Conservation (phyloP, 2,113 vertebrate species). For the Pygathrix nemaeus region DNA sequence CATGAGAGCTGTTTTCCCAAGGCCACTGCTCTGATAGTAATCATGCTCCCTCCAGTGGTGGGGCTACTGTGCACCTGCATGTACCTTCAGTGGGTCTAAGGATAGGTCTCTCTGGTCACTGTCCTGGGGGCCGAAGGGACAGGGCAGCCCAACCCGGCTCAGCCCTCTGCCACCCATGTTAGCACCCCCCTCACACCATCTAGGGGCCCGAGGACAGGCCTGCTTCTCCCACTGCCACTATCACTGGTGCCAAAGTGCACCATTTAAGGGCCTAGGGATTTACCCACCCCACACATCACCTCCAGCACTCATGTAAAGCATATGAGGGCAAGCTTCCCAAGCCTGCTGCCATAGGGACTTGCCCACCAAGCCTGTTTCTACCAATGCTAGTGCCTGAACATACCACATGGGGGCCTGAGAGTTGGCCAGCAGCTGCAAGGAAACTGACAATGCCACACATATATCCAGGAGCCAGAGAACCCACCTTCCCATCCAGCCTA, state of each 20-base stretch:
- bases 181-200: background rate
- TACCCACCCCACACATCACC: background rate
- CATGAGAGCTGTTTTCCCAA: background rate
- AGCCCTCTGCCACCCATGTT: background rate
- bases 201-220: background rate
- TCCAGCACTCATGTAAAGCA: background rate
- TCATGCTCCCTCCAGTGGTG: background rate
- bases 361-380: background rate
- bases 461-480: background rate
- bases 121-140: background rate
- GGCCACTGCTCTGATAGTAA: background rate
- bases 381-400: background rate
- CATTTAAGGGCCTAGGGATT: background rate
- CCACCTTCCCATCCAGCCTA: background rate
- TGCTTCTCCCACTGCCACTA: background rate
- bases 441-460: background rate
- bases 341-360: background rate
- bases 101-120: background rate
- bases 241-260: background rate
- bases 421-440: background rate
- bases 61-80: background rate
- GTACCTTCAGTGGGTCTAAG: background rate
- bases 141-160: background rate
- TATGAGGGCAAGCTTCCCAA: background rate
- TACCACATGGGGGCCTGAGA: background rate